Conservation (phyloP, 2,888 invertebrate genomes). For the Pharmacophagus antenor region DNA sequence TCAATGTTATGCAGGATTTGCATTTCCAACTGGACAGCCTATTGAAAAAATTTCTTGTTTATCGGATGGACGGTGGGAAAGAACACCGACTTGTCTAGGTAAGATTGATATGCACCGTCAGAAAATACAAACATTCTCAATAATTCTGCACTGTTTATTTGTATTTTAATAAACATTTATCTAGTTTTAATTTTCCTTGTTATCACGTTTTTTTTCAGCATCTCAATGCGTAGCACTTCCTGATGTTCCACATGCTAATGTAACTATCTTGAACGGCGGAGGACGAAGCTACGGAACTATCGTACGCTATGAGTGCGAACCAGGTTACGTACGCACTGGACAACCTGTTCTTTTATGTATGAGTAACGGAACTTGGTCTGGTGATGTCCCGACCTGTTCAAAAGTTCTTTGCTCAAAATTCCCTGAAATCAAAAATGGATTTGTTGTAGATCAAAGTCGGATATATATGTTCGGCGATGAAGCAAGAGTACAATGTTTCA, state of each 20-base stretch:
- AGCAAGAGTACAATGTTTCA: conserved; percentile 94
- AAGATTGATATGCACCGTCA: conserved; percentile 38
- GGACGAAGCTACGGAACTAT: conserved; percentile 96
- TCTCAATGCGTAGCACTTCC: conserved; percentile 94
- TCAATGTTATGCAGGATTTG: conserved; percentile 97
- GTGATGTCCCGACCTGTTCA: conserved; percentile 92
- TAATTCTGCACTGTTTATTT: not conserved
- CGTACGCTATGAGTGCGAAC: conserved; percentile 94
- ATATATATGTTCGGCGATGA: conserved; percentile 93
- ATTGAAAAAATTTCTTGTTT: conserved; percentile 94
- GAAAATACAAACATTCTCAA: not conserved
- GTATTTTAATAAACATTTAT: not conserved
- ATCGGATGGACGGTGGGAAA: conserved; percentile 95
- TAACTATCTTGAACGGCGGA: conserved; percentile 92
- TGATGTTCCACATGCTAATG: conserved; percentile 93
- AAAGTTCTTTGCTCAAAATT: conserved; percentile 87
- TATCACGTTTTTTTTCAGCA: no score
- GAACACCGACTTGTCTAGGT: conserved; percentile 94
- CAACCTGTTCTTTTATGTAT: conserved; percentile 95
- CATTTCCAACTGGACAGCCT: conserved; percentile 92
- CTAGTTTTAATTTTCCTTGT: not conserved
- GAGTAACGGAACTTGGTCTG: conserved; percentile 98
- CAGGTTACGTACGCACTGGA: conserved; percentile 93
- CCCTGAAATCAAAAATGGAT: conserved; percentile 92
- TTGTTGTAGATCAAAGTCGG: conserved; percentile 88